Base-by-base conservation (phyloP, 2,113 vertebrate species). In the Nettapus auritus region DNA sequence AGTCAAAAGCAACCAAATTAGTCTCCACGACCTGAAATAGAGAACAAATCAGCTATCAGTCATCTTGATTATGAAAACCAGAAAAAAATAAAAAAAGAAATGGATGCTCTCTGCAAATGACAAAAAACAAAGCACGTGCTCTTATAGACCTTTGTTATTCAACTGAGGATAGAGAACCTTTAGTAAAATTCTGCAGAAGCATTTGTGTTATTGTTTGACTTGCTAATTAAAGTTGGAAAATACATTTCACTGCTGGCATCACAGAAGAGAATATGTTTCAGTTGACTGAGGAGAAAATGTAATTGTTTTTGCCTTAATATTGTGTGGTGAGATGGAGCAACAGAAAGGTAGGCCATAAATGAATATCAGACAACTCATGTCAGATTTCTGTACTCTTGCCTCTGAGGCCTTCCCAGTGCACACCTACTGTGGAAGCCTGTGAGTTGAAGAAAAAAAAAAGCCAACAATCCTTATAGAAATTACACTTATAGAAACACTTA, bases 1-100 rank as follows among this genome's bases (percentile, higher is more conserved):
- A 99, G 98, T 99, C 99, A 93, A 99, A 99, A 92, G 99, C 99
- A 96, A 99, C 98, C 97, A 99, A 98, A 98, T 99, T 99, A 77
- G 99, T 99, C 98, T 99, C 99, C 97, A 99, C 99, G 82, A 99
- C 99, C 99, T 99, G 98, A 95, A 98, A 98, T 21, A 97, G 97
- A 97, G 97, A 98, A 98, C 89, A 97, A 97, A 97, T 22, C 91
- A 92, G 89, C 53, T 69, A 92, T 98, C 94, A 98, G 97, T 97
- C 94, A 97, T 44, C 57, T 92, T 96, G 89, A 75, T 89, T 75
- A 68, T 67, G 52, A 95, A 96, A 96, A 94, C 13, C 66, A 91
- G 55, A 42, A n/a, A 64, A 80, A 92, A 64, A 40, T 22, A 62
- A 34, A 93, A 80, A 76, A 36, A 14, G 23, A 77, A 97, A 95